Evolutionary conservation across 2,888 invertebrate species (phyloP).

Genomic region (Lasioglossum oenotherae): DNA sequence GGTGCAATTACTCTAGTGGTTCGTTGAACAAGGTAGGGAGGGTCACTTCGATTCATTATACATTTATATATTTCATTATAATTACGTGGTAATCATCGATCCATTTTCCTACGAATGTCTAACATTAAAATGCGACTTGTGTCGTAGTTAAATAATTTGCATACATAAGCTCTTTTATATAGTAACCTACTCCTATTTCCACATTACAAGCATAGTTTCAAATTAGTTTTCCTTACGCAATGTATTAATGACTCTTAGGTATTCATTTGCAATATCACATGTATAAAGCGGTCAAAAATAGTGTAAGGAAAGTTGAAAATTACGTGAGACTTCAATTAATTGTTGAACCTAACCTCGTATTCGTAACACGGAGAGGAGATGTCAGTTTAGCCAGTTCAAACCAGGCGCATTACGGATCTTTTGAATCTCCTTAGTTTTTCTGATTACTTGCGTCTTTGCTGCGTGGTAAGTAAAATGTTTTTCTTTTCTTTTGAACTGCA

Average conservation of each 20-base stretch:
- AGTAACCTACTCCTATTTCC: slow-evolving; percentile 30
- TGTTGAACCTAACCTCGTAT: slow-evolving; percentile 81
- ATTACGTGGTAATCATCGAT: slow-evolving; percentile 48
- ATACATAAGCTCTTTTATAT: slow-evolving; percentile 51
- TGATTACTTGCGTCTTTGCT: slow-evolving; percentile 59
- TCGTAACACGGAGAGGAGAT: slow-evolving; percentile 72
- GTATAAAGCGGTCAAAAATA: slow-evolving; percentile 54
- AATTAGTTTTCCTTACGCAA: slow-evolving; percentile 26
- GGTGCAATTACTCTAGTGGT: slow-evolving; percentile 61
- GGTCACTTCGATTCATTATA: slow-evolving; percentile 59
- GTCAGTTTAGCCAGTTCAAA: slow-evolving; percentile 76
- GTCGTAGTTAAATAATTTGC: slow-evolving; percentile 49
- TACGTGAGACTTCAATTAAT: slow-evolving; percentile 74
- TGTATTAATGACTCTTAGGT: slow-evolving; percentile 53
- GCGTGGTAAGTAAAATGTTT: slow-evolving; percentile 69
- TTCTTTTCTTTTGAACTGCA: background rate
- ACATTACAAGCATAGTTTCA: slow-evolving; percentile 26
- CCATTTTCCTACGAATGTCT: slow-evolving; percentile 21
- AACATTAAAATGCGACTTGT: slow-evolving; percentile 55
- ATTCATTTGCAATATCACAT: slow-evolving; percentile 53
- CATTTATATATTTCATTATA: slow-evolving; percentile 51
- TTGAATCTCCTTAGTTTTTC: slow-evolving; percentile 75
- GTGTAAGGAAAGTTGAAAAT: slow-evolving; percentile 50
- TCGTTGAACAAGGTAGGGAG: slow-evolving; percentile 69
- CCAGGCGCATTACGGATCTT: slow-evolving; percentile 75